Conservation (phyloP, 1,140 invertebrate genomes). For the Eubasilissa regina region DNA sequence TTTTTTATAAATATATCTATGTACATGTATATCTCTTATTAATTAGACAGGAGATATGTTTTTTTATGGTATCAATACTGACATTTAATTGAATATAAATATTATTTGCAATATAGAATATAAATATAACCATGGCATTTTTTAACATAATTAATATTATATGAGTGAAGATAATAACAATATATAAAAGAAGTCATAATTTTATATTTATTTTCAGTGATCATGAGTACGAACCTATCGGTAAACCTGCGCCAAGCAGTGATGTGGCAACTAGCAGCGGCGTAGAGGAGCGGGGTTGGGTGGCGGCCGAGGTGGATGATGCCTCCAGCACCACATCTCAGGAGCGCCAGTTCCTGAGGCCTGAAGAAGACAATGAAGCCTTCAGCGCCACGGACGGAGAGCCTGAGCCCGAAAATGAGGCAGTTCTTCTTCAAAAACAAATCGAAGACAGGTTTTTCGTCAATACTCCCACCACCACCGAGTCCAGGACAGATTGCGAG, state of each 20-base stretch:
- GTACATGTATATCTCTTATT: no score
- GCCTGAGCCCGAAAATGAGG: slow-evolving; percentile 62
- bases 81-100: no score
- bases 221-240: slow-evolving; percentile 91
- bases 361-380: slow-evolving; percentile 67
- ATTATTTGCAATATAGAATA: no score
- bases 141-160: neutral
- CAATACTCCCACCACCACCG: slow-evolving; percentile 71
- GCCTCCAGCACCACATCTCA: slow-evolving; percentile 69
- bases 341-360: slow-evolving; percentile 40
- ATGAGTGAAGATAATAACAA: no score
- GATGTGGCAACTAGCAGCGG: neutral
- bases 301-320: slow-evolving; percentile 62
- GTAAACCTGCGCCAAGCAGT: slow-evolving; percentile 64
- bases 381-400: slow-evolving; percentile 68
- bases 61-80: no score
- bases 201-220: slow-evolving; percentile 76
- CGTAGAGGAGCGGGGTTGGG: neutral
- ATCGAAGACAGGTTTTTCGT: slow-evolving; percentile 73
- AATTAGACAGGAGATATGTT: no score
- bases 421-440: slow-evolving; percentile 70
- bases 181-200: neutral
- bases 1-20: no score
- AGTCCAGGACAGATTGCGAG: slow-evolving; percentile 78
- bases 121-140: neutral